Evolutionary conservation across 2,797 vertebrate species (phyloP), one percentile per base, ranked within the genome.

Genomic region (Epinephelus coioides): DNA sequence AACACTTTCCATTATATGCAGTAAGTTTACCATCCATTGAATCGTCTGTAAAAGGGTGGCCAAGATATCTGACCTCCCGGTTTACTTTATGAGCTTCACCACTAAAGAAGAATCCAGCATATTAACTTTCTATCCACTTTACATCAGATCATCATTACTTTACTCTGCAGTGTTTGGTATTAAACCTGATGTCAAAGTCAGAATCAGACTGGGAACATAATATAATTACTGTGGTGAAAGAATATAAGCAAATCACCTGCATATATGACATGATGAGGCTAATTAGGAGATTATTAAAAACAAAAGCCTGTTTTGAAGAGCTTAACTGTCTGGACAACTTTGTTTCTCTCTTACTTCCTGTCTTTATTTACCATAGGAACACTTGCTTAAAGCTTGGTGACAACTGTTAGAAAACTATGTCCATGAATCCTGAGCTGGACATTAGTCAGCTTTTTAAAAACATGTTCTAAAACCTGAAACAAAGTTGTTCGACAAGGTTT

Each of bases 391-490:
- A 65, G 56, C 49, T 62, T 15, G 7, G 34, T 57, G 27, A 53
- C 43, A 53, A 27, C 18, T 18, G 4, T 53, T 53, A 43, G 11
- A 62, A 65, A 49, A 10, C 47, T 9, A 10, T 15, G 8, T 49
- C 15, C 46, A 53, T 25, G 18, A 34, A 53, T 44, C 71, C 38
- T 18, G 3, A 76, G 61, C 44, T 77, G 38, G 43, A 49, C 19
- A 5, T 74, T 60, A 63, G 57, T 34, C 66, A 72, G 34, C 49
- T 60, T 65, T 46, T 17, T 59, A 57, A 34, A 34, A 81, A 73
- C 43, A 61, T 54, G 18, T 69, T 76, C 47, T 43, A 64, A 84
- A 80, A 69, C 43, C 56, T 70, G 43, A 78, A 78, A 69, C 67
- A 46, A 62, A 76, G 51, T 62, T 75, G 21, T 65, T 21, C 14